Evolutionary conservation across 1,140 invertebrate genomes (phyloP), one percentile per base, ranked within the genome.

Genomic region (Lanistes nyassanus): DNA sequence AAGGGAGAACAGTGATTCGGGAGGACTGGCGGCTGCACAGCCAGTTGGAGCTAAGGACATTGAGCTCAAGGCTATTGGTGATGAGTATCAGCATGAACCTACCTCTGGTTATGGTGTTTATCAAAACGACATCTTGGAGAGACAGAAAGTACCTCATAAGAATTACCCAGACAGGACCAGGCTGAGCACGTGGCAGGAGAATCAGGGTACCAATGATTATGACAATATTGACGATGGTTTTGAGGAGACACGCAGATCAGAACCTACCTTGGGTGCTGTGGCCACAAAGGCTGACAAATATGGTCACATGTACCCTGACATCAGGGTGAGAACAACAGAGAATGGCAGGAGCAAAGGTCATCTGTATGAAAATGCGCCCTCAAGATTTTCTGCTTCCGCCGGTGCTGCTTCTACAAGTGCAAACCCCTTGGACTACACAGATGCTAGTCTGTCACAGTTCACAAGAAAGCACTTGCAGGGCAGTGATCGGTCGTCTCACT

Each of bases 401-500:
- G 47, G 47, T 56, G 56, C 53, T 36, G 26, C 67, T 21, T 21
- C 37, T 36, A 21, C 16, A 21, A 47, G 13, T 53, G 23, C 55
- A 7, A 62, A 51, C 19, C 37, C 56, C 9, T 31, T 36, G 23
- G 68, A 47, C 11, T 42, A 65, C 37, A 62, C 16, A 39, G 21
- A 37, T 37, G n/a, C 53, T 39, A 34, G 51, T 60, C 34, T 36
- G 19, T 26, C 4, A 29, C 75, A 70, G 67, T 72, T 67, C 58
- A 55, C 47, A 16, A 42, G 70, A 5, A 55, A 76, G 19, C 65
- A 71, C 19, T 74, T 76, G 60, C 71, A 74, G 23, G 80, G 76
- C 23, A 79, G 77, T 68, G 77, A 81, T 39, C 39, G 77, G 13
- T 81, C 76, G 0, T 77, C 75, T 29, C 67, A 56, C 3, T 75